These are phyloP conservation scores for Laupala kohalensis DNA, from an alignment of 1,140 invertebrate species.

Conservation along the genomic window DNA sequence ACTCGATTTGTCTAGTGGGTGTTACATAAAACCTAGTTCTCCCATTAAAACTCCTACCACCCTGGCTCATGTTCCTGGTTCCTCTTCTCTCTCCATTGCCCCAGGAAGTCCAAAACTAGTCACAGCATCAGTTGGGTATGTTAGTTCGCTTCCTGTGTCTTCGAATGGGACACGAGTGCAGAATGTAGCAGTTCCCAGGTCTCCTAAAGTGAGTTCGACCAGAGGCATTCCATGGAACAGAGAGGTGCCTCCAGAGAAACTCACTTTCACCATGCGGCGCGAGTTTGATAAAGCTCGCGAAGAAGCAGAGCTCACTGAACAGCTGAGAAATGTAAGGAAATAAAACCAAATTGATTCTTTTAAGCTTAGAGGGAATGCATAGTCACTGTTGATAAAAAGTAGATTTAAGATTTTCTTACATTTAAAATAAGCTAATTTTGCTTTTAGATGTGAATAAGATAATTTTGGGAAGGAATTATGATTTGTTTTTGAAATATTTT, in stretches of 20 bases:
- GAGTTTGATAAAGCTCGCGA: constrained; percentile 82
- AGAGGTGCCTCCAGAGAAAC: constrained; percentile 54
- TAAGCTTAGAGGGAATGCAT: neutral
- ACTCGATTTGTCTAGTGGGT: constrained; percentile 13
- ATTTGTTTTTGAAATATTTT: no score
- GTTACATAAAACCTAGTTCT: constrained; percentile 57
- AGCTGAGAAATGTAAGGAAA: constrained; percentile 61
- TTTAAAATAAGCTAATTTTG: no score
- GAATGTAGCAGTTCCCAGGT: neutral
- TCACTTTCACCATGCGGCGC: constrained; percentile 81
- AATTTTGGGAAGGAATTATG: no score
- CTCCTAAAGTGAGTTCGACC: constrained; percentile 7
- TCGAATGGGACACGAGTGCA: neutral
- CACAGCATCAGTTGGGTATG: constrained; percentile 39
- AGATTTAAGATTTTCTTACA: no score
- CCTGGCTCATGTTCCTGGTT: constrained; percentile 3
- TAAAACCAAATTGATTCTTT: no score
- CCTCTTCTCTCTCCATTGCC: neutral
- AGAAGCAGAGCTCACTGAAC: constrained; percentile 72
- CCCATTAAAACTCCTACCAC: constrained; percentile 40
- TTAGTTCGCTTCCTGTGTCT: constrained; percentile 20
- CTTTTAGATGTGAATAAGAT: no score
- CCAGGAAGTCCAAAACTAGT: constrained; percentile 30
- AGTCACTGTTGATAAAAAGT: neutral
- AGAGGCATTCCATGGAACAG: constrained; percentile 48